Evolutionary conservation across 2,797 vertebrate genomes (phyloP).

Genomic region (Acipenser oxyrinchus): DNA sequence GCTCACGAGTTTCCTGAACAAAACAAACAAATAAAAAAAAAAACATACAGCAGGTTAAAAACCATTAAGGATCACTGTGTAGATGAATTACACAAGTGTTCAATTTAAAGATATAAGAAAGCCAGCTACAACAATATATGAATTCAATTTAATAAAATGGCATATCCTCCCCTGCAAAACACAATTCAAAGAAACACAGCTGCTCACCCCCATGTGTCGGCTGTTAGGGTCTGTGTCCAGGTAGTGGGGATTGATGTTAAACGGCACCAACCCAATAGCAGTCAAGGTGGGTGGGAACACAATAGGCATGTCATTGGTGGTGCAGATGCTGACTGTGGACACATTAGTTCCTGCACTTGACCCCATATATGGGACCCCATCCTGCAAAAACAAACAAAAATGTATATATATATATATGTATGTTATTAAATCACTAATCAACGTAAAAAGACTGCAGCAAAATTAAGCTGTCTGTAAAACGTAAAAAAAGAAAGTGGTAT

Average conservation of each 20-base stretch:
- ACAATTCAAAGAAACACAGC: not conserved
- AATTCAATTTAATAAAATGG: too few species aligned
- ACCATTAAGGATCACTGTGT: too few species aligned
- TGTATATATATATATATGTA: too few species aligned
- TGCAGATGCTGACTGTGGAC: constrained; percentile 73
- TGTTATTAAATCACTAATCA: too few species aligned
- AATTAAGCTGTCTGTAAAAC: too few species aligned
- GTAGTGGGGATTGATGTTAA: constrained; percentile 85
- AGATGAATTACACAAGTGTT: too few species aligned
- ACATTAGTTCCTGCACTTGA: constrained; percentile 79
- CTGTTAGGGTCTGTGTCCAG: constrained; percentile 64
- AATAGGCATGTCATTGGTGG: constrained; percentile 85
- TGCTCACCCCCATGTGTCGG: constrained; percentile 76
- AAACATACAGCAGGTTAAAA: not conserved
- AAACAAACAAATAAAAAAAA: not conserved
- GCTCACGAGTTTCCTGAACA: constrained; percentile 71
- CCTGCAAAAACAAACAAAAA: constrained; percentile 38
- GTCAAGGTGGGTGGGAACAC: constrained; percentile 70
- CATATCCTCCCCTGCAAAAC: too few species aligned
- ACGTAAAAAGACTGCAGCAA: too few species aligned
- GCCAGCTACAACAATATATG: too few species aligned
- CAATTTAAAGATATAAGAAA: too few species aligned
- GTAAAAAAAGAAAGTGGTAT: too few species aligned
- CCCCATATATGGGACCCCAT: constrained; percentile 75
- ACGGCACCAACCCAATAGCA: constrained; percentile 74